A percentile compares a stretch with the other conserved stretches of the same genome.
These are phyloP conservation scores for Catostylus mosaicus DNA, from an alignment of 30 jellyfish, hydroid and myxozoan genomes.

Conservation along the genomic window DNA sequence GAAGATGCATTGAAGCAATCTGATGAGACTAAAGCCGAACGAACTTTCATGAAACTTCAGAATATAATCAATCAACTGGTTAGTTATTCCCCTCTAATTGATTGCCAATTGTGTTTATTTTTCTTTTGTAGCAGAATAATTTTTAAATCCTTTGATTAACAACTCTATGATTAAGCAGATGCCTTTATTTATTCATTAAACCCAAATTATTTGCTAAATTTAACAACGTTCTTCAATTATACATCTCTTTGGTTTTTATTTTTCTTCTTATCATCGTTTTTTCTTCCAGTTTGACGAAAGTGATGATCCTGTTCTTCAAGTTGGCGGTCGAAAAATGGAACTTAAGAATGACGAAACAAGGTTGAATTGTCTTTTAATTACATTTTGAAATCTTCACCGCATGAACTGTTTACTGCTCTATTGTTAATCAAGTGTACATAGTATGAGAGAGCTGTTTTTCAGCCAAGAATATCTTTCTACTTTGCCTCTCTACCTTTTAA, in stretches of 20 bases:
- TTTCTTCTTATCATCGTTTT: too few relatives aligned
- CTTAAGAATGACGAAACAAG: constrained; percentile 42
- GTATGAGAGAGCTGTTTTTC: too few relatives aligned
- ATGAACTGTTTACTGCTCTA: too few relatives aligned
- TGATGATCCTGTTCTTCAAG: constrained; percentile 36
- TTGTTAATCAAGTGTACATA: too few relatives aligned
- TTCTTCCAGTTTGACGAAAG: constrained; percentile 57
- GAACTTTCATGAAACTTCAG: constrained; percentile 54
- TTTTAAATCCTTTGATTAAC: not conserved
- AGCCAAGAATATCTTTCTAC: too few relatives aligned
- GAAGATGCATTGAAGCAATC: constrained; percentile 54
- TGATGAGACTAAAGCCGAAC: constrained; percentile 16
- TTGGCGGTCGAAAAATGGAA: constrained; percentile 38
- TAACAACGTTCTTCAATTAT: too few relatives aligned
- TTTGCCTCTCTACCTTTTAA: too few relatives aligned
- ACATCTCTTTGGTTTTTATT: too few relatives aligned
- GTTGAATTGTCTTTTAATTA: not conserved
- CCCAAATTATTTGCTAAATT: too few relatives aligned
- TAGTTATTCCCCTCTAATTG: not conserved
- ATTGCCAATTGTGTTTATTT: not conserved
- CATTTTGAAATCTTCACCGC: too few relatives aligned
- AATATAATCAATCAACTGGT: constrained; percentile 53
- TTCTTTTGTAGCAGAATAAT: not conserved
- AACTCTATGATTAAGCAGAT: not conserved
- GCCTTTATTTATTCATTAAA: too few relatives aligned